Evolutionary conservation across 2,113 vertebrate species (phyloP).

Genomic region (Panthera tigris): DNA sequence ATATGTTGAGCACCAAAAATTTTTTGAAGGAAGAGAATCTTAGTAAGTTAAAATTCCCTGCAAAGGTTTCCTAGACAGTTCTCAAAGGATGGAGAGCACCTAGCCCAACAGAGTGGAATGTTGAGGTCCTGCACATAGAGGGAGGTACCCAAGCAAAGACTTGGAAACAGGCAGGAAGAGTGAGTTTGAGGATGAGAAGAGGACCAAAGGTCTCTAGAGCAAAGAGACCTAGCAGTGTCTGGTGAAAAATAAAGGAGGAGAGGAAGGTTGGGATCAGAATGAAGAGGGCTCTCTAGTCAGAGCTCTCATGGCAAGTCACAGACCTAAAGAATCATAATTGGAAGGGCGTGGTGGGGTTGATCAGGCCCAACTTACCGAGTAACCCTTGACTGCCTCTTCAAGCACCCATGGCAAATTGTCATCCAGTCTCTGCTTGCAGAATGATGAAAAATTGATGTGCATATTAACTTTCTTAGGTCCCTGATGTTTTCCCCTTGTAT

Average conservation of each 20-base stretch:
- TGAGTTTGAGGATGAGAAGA: background rate
- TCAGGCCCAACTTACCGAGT: background rate
- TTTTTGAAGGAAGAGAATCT: constrained; percentile 14
- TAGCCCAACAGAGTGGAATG: background rate
- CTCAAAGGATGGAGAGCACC: background rate
- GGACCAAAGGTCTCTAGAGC: background rate
- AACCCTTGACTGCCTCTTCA: background rate
- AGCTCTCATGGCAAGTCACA: background rate
- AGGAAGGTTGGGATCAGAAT: background rate
- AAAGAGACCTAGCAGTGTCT: background rate
- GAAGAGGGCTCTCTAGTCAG: background rate
- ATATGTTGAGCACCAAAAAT: background rate
- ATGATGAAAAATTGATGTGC: background rate
- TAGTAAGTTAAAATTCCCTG: background rate
- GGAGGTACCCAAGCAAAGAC: background rate
- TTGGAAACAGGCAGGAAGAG: background rate
- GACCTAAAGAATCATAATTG: background rate
- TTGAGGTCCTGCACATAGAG: background rate
- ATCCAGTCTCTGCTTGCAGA: background rate
- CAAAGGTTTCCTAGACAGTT: background rate
- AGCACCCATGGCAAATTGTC: background rate
- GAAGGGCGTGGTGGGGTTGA: background rate
- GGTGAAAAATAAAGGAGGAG: background rate
- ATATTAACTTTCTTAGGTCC: background rate
- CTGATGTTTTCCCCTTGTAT: background rate